phyloP scores from a whole-genome alignment of 2,113 vertebrate genomes.

The Dolichotis patagonum region DNA sequence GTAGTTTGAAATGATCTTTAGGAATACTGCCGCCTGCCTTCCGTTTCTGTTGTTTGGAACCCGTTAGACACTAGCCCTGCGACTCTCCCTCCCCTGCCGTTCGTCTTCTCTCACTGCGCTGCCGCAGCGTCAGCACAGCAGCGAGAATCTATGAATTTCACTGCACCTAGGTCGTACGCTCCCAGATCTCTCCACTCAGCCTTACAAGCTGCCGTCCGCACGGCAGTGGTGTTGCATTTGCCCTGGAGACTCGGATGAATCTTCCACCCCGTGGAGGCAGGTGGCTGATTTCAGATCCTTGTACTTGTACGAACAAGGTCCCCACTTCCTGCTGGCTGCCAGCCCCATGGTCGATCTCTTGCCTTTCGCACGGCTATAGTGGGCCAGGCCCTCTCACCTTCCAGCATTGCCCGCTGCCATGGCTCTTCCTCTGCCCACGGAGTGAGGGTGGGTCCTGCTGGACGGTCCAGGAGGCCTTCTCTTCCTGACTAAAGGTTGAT shows the following conservation, averaged over 20 bases:
- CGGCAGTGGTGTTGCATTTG: background rate
- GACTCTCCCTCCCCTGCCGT: background rate
- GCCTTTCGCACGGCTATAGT: background rate
- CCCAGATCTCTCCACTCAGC: too few species aligned
- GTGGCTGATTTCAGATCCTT: background rate
- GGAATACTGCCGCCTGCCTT: background rate
- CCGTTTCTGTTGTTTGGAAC: background rate
- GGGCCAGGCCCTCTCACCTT: background rate
- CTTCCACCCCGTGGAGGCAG: background rate
- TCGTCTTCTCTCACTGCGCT: background rate
- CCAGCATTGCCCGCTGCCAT: background rate
- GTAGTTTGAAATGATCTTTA: background rate
- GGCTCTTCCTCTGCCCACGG: background rate
- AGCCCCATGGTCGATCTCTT: background rate
- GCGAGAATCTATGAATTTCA: background rate
- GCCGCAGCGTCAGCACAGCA: background rate
- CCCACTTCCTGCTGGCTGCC: background rate
- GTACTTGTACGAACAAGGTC: background rate
- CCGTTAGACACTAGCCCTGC: background rate
- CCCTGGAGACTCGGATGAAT: background rate
- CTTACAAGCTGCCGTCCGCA: background rate
- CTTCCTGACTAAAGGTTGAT: background rate
- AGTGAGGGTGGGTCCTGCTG: too few species aligned
- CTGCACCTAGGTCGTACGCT: background rate
- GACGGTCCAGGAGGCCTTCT: background rate